Percentiles rank a stretch among this genome's conserved stretches.
Evolutionary conservation across 2,888 invertebrate genomes (phyloP).

Genomic region (Chloromyia formosa): DNA sequence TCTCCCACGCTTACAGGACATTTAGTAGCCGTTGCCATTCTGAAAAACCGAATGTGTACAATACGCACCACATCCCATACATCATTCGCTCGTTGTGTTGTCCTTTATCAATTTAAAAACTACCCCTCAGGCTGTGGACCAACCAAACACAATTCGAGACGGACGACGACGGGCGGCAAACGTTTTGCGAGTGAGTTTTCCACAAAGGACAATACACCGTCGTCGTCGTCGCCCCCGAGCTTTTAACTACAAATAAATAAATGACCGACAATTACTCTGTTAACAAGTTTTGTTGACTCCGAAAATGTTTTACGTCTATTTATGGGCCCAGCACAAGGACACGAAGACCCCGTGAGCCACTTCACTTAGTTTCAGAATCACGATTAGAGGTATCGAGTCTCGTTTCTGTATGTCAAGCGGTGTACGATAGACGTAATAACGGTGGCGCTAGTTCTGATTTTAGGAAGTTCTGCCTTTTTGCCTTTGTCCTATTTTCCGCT

Average conservation of each 20-base stretch:
- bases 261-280: constrained; percentile 65
- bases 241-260: constrained; percentile 60
- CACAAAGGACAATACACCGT: constrained; percentile 16
- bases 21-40: background rate
- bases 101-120: constrained; percentile 30
- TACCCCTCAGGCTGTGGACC: constrained; percentile 6
- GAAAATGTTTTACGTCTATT: constrained; percentile 54
- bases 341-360: background rate
- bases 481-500: constrained; percentile 49
- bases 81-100: constrained; percentile 34
- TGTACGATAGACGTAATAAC: background rate
- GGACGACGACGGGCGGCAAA: background rate
- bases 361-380: background rate
- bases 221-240: background rate
- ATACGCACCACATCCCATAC: constrained; percentile 30
- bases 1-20: background rate
- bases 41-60: constrained; percentile 15
- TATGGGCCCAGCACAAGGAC: constrained; percentile 10
- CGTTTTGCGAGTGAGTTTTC: too few relatives aligned
- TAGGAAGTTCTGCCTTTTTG: constrained; percentile 40
- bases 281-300: constrained; percentile 65
- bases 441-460: constrained; percentile 2
- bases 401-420: background rate
- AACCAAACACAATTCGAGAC: background rate
- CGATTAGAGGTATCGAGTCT: constrained; percentile 1